Base-by-base conservation (phyloP, 2,113 vertebrate species). In the Podarcis cretensis region DNA sequence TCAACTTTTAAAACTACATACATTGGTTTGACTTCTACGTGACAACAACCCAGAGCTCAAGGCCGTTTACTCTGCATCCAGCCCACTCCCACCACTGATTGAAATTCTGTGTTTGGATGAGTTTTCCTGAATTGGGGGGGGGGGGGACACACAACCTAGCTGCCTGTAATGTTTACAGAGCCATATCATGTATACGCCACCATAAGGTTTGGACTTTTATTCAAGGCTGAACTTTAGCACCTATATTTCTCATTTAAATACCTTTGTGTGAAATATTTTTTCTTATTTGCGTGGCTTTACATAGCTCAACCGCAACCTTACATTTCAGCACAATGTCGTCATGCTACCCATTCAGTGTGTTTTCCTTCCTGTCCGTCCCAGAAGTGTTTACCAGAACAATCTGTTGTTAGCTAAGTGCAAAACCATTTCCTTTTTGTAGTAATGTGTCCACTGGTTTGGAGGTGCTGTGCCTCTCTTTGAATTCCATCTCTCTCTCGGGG, bases 321-420 rank as follows among this genome's bases (percentile, higher is more conserved):
- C 63, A 78, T 68, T 89, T 37, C 37, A 16, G 30, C 23, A 18
- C 75, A 43, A 68, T 68, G 32, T 68, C 20, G 75, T 86, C 75
- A 68, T 68, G 63, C 40, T 78, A 32, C 54, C 75, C 37, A 69
- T 86, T 69, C 75, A 79, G 21, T 14, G 18, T 68, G 37, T 21
- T 86, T 84, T 88, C 73, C 73, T 88, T 78, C 87, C 87, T 77
- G 87, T 77, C 87, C 78, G n/a, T 84, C 63, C 74, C 75, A 35
- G 40, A 69, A 69, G 63, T 78, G 81, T 89, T 89, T 89, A 84
- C 65, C 37, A 54, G 59, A 89, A 89, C 73, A 78, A 57, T 76
- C 30, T 84, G 81, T 89, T 89, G 63, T 57, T 69, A 69, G 87
- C 81, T 89, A 84, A 40, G 73, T 30, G 25, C 81, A 78, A 78